Evolutionary conservation across 1,140 invertebrate genomes (phyloP).

Genomic region (Trichonephila clavata): DNA sequence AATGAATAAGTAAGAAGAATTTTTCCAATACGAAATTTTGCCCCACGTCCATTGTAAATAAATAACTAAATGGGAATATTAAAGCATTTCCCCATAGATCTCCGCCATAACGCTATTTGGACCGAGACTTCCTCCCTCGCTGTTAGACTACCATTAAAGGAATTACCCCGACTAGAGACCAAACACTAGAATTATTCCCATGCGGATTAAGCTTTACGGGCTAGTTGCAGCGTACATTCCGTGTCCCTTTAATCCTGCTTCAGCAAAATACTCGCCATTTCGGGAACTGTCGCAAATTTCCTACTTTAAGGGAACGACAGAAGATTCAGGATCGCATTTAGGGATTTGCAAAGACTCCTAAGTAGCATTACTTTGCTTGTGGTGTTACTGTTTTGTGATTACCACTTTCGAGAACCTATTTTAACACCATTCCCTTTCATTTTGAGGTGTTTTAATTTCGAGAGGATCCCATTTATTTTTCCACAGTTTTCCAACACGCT

Average conservation of each 20-base stretch:
- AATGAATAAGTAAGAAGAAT: slow-evolving; percentile 71
- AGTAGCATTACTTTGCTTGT: slow-evolving; percentile 57
- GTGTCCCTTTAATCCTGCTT: slow-evolving; percentile 68
- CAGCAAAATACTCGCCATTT: slow-evolving; percentile 65
- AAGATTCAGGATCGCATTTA: slow-evolving; percentile 61
- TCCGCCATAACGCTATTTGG: slow-evolving; percentile 53
- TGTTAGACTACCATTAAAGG: slow-evolving; percentile 72
- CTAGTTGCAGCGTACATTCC: slow-evolving; percentile 42
- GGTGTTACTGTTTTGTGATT: slow-evolving; percentile 51
- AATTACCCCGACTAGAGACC: slow-evolving; percentile 68
- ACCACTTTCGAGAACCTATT: slow-evolving; percentile 40
- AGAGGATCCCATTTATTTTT: neutral
- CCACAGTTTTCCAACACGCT: neutral
- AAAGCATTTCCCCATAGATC: slow-evolving; percentile 48
- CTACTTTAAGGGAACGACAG: slow-evolving; percentile 47
- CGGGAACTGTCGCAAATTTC: slow-evolving; percentile 75
- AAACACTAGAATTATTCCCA: slow-evolving; percentile 64
- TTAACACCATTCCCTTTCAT: slow-evolving; percentile 45
- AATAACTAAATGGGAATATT: slow-evolving; percentile 74
- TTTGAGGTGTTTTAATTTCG: slow-evolving; percentile 37
- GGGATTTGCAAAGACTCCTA: slow-evolving; percentile 54
- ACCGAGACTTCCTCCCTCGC: slow-evolving; percentile 55
- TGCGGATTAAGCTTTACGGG: slow-evolving; percentile 66
- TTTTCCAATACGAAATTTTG: slow-evolving; percentile 51
- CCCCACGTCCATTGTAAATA: slow-evolving; percentile 71